Percentiles rank a stretch among this genome's conserved stretches.
Evolutionary conservation across 2,797 vertebrate genomes (phyloP).

Genomic region (Sebastes matsubarae): DNA sequence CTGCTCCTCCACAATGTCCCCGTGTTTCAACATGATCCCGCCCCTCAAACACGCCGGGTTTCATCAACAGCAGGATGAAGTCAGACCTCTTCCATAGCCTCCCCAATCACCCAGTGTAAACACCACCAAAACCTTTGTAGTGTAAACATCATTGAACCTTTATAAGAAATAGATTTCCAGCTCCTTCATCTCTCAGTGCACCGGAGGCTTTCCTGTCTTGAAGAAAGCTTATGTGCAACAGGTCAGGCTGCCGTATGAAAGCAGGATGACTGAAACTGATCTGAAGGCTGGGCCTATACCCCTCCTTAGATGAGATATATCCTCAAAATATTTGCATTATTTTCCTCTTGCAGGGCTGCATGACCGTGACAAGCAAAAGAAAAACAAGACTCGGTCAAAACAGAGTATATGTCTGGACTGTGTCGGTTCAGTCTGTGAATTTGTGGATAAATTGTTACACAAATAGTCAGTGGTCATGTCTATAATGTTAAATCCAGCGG

Average conservation of each 20-base stretch:
- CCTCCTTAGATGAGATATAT: not conserved
- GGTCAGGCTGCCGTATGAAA: not conserved
- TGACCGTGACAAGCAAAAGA: not conserved
- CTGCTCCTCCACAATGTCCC: not conserved
- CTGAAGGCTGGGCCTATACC: not conserved
- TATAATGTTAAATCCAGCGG: not conserved
- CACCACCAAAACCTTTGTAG: slow-evolving; percentile 21
- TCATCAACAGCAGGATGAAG: slow-evolving; percentile 30
- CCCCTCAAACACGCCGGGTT: slow-evolving; percentile 5
- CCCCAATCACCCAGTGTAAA: slow-evolving; percentile 36
- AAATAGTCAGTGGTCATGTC: not conserved
- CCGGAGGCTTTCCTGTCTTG: slow-evolving; percentile 6
- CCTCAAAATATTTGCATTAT: not conserved
- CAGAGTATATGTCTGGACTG: not conserved
- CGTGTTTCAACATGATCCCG: slow-evolving; percentile 16
- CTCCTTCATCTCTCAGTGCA: slow-evolving; percentile 14
- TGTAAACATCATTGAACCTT: slow-evolving; percentile 43
- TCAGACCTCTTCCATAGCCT: slow-evolving; percentile 1
- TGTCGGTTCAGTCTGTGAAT: not conserved
- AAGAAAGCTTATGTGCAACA: slow-evolving; percentile 13
- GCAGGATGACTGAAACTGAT: not conserved
- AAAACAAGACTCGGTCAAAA: not conserved
- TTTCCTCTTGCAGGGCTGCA: not conserved
- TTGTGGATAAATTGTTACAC: not conserved
- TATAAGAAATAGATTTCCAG: slow-evolving; percentile 44